Conservation (phyloP, 2,888 invertebrate genomes). For the Pasiphila rectangulata region DNA sequence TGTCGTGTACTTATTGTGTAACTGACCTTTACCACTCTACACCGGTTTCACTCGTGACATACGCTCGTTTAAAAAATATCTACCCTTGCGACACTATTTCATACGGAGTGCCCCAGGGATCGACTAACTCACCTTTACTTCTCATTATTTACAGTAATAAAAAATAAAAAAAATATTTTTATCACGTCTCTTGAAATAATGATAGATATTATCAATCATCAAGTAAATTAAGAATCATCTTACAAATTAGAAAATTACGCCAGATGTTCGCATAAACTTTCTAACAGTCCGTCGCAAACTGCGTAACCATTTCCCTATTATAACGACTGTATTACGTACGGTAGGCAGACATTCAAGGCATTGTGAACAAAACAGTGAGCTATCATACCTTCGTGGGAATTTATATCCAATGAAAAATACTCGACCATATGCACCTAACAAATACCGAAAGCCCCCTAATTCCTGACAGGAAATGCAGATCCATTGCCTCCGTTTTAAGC, state of each 20-base stretch:
- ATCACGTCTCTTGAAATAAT: too few relatives aligned
- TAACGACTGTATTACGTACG: slow-evolving; percentile 55
- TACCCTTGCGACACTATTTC: slow-evolving; percentile 28
- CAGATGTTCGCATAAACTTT: slow-evolving; percentile 66
- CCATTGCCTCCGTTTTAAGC: too few relatives aligned
- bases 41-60: slow-evolving; percentile 41
- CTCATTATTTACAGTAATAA: slow-evolving; percentile 2
- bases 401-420: too few relatives aligned
- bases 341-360: slow-evolving; percentile 39
- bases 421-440: too few relatives aligned
- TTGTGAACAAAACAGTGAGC: slow-evolving; percentile 37
- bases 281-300: slow-evolving; percentile 59
- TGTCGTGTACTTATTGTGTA: slow-evolving; percentile 44
- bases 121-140: slow-evolving; percentile 13
- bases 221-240: slow-evolving; percentile 41
- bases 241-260: slow-evolving; percentile 60
- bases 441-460: too few relatives aligned
- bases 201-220: slow-evolving; percentile 29
- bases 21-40: slow-evolving; percentile 58
- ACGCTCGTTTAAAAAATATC: slow-evolving; percentile 28
- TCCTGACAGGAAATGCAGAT: too few relatives aligned
- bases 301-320: slow-evolving; percentile 66
- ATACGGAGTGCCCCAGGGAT: slow-evolving; percentile 22
- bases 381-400: slow-evolving; percentile 2
- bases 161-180: background rate